Base-by-base conservation (phyloP, 2,888 invertebrate genomes). In the Embidobia sp. region DNA sequence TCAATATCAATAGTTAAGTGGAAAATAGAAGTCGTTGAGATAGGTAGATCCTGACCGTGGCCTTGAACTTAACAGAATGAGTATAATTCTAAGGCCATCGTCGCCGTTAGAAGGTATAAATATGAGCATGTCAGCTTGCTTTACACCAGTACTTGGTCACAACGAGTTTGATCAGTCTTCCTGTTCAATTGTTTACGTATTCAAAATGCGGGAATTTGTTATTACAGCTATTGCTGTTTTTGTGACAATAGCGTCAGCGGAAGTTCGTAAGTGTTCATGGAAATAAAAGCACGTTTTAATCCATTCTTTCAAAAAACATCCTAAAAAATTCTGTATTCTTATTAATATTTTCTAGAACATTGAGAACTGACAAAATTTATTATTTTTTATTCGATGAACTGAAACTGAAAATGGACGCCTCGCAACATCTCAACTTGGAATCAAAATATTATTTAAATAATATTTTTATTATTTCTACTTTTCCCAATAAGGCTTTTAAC, bases 51-150 rank as follows among this genome's bases (percentile, higher is more conserved):
- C 66, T 70, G 66, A 61, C 67, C 76, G 59, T 79, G 81, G 35
- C 83, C 85, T 69, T 83, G 83, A 83, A 82, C 84, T 82, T 80
- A 77, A 64, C 46, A 76, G 80, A 84, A 79, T 79, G 78, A 81
- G 80, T 78, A 77, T 79, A 77, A 53, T 74, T 77, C 69, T 78
- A 81, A 81, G 77, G 79, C 76, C 70, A 69, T 70, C 35, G 49
- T 74, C 69, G 61, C 16, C 72, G 57, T 76, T 74, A 73, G 79
- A 83, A 81, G 67, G 79, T 82, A 83, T 85, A 85, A 83, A 85
- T 85, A 80, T 80, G 77, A 78, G 81, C 67, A 72, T 75, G 64
- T 35, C 49, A 26, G 11, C 42, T 70, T 40, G 35, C 15, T 37
- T 33, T 61, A 37, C 73, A 78, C 78, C 80, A 84, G 83, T 84